Conservation (phyloP, 2,888 invertebrate genomes). For the Colletes collaris region DNA sequence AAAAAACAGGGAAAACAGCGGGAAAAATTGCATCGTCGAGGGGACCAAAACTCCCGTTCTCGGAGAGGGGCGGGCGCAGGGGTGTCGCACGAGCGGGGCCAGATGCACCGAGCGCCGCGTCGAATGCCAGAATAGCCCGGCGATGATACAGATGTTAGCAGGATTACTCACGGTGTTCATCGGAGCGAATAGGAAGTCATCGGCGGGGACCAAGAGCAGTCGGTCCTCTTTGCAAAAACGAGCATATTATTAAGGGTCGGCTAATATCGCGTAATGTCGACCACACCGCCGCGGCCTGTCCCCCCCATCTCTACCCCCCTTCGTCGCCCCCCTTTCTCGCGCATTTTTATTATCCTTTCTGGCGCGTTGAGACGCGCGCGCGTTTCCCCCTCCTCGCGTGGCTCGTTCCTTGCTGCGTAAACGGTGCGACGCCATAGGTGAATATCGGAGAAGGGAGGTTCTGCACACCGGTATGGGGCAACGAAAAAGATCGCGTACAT, state of each 20-base stretch:
- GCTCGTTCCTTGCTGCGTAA: conserved; percentile 3
- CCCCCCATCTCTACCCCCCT: not conserved
- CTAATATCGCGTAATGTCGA: conserved; percentile 80
- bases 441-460: conserved; percentile 44
- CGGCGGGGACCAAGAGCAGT: conserved; percentile 24
- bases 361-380: conserved; percentile 17
- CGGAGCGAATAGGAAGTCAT: conserved; percentile 63
- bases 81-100: conserved; percentile 53
- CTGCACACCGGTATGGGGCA: conserved; percentile 32
- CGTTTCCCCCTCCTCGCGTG: not conserved
- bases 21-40: not conserved
- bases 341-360: conserved; percentile 53
- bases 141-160: conserved; percentile 82
- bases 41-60: not conserved
- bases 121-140: conserved; percentile 71
- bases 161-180: conserved; percentile 59
- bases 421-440: conserved; percentile 68
- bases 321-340: conserved; percentile 29
- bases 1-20: no score
- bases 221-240: conserved; percentile 45
- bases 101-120: conserved; percentile 72
- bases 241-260: conserved; percentile 77
- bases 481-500: conserved; percentile 60
- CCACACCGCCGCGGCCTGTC: conserved; percentile 49
- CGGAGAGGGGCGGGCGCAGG: not conserved